Base-by-base conservation (phyloP, 2,797 vertebrate genomes). In the Rousettus madagascariensis region DNA sequence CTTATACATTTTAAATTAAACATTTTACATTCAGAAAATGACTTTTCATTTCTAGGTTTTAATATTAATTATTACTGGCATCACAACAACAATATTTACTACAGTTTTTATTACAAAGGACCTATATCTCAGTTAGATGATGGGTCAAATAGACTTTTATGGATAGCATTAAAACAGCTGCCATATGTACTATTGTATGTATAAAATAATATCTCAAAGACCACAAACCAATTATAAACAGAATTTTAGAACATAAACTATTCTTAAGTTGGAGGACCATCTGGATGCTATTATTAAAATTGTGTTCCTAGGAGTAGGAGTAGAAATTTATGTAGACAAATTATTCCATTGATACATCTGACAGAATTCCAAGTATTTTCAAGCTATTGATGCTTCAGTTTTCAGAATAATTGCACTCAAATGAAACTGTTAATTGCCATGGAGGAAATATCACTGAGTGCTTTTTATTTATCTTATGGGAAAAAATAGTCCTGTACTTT, bases 1-100 rank as follows among this genome's bases (percentile, higher is more conserved):
- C 99, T 98, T 99, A 98, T 97, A 98, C 98, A 99, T 99, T 99
- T 99, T 99, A 99, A 99, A 99, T 99, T 99, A 99, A 99, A 99
- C 98, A 98, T 99, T 99, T 99, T 99, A 99, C 99, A 98, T 98
- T 99, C 97, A 98, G 30, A 91, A 90, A 92, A 61, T 20, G 20
- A 80, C 19, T 63, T 26, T 92, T 74, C 12, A 75, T 78, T 85
- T 82, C 22, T 78, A 72, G 8, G 22, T 3, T 59, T 95, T 88
- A 80, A 86, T 80, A 17, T 24, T 43, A 95, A 82, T 69, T 77
- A 43, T 69, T 77, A 43, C 49, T 20, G 91, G 69, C 11, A 83
- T 46, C 30, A 78, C n/a, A 91, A 88, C 1, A 86, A 61, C 11
- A 75, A 49, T 93, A 69, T 84, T 94, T 93, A 79, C 12, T 87